Evolutionary conservation across 1,140 invertebrate genomes (phyloP).

Genomic region (Plectrocnemia conspersa): DNA sequence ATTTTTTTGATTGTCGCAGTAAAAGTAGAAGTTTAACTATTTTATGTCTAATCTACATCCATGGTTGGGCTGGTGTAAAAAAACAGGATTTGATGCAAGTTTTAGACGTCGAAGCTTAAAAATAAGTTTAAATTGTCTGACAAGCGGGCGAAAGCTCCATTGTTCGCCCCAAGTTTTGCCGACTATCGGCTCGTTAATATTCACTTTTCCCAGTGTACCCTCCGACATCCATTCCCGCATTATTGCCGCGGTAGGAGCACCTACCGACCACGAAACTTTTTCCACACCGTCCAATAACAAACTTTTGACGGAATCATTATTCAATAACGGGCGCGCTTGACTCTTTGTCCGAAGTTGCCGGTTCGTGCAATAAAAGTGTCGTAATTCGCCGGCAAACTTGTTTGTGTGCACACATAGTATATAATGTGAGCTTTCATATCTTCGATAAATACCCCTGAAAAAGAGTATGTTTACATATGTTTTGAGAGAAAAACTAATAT

Average conservation of each 20-base stretch:
- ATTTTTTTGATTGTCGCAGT: no score
- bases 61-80: background rate
- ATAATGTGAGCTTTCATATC: no score
- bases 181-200: slow-evolving; percentile 19
- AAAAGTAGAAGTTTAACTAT: no score
- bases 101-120: slow-evolving; percentile 1
- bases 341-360: no score
- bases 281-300: slow-evolving; percentile 12
- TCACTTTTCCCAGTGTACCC: slow-evolving; percentile 7
- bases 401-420: no score
- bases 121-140: slow-evolving; percentile 10
- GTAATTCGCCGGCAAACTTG: no score
- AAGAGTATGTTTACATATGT: no score
- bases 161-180: slow-evolving; percentile 6
- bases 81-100: background rate
- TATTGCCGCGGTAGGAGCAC: background rate
- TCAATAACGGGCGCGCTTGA: slow-evolving; percentile 7
- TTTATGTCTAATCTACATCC: background rate
- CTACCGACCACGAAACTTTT: slow-evolving; percentile 14
- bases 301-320: slow-evolving; percentile 22
- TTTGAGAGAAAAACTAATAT: no score
- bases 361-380: no score
- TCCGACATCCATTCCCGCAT: slow-evolving; percentile 8
- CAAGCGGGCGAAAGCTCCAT: slow-evolving; percentile 4
- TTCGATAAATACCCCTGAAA: no score